Base-by-base conservation (phyloP, 2,113 vertebrate species). In the Antechinus stuartii region DNA sequence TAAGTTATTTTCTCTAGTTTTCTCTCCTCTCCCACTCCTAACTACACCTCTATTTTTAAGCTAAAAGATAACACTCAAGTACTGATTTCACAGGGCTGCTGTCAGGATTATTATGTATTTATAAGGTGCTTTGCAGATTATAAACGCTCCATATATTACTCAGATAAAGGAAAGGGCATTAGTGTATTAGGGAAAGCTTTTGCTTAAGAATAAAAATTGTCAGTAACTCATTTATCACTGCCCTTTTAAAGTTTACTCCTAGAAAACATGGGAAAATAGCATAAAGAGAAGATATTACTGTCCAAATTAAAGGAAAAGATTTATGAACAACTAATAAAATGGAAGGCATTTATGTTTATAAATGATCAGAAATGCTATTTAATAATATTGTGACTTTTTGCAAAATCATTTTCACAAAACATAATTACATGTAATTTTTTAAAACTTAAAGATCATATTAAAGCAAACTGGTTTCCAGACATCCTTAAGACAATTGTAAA, bases 41-140 rank as follows among this genome's bases (percentile, higher is more conserved):
- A 91, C 57, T 27, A 26, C n/a, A 94, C 46, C 53, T 96, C 56
- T 90, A 76, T 56, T 90, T 90, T 90, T 30, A 90, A 90, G 49
- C 10, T 90, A 53, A 25, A 25, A 91, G 42, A 76, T n/a, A 55
- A 94, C n/a, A 92, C 23, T n/a, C 57, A 53, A 92, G 53, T 42
- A 92, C 49, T 26, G 92, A 42, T 27, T 92, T 91, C 91, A 76
- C 55, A 93, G 26, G 49, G 52, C 50, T 93, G 2, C 35, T 94
- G 90, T 89, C 90, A 11, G 42, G 54, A 54, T 10, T 49, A n/a
- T 7, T 42, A 35, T 84, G 76, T 25, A 90, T 93, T 56, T 56
- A n/a, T 61, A 89, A 90, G 93, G 25, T 90, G 49, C 47, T 90
- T 90, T 90, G 89, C 46, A 50, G 89, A 90, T 50, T 90, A 90